phyloP scores from a whole-genome alignment of 2,797 vertebrate genomes.

The Gadopsis marmoratus region DNA sequence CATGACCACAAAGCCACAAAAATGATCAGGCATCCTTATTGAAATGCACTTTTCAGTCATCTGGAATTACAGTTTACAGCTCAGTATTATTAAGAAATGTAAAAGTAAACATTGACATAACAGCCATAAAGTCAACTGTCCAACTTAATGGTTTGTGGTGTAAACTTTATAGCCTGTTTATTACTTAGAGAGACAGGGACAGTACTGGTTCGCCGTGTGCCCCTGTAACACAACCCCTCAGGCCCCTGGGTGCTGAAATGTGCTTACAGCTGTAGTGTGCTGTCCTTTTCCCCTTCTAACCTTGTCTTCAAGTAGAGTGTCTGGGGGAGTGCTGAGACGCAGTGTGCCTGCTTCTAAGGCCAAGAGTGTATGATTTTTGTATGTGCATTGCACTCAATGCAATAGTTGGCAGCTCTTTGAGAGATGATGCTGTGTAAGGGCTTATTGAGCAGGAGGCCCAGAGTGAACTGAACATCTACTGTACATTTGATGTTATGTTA shows the following conservation, averaged over 20 bases:
- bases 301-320: constrained; percentile 63
- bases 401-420: constrained; percentile 5
- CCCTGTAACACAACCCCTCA: constrained; percentile 77
- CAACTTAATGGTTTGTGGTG: constrained; percentile 61
- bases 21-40: not conserved
- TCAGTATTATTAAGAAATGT: not conserved
- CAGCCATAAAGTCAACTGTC: constrained; percentile 21
- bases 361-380: constrained; percentile 28
- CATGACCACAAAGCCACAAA: not conserved
- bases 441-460: constrained; percentile 10
- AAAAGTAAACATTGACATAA: constrained; percentile 16
- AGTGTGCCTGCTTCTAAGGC: constrained; percentile 27
- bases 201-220: constrained; percentile 58
- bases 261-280: constrained; percentile 82
- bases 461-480: constrained; percentile 27
- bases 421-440: constrained; percentile 33
- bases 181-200: constrained; percentile 58
- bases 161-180: constrained; percentile 71
- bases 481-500: constrained; percentile 23
- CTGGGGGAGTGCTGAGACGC: not conserved
- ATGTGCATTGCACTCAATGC: constrained; percentile 11
- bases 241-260: constrained; percentile 77
- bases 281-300: constrained; percentile 67
- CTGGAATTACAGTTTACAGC: not conserved
- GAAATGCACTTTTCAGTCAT: not conserved